Evolutionary conservation across 2,797 vertebrate species (phyloP).

Genomic region (Arrhamphus sclerolepis): DNA sequence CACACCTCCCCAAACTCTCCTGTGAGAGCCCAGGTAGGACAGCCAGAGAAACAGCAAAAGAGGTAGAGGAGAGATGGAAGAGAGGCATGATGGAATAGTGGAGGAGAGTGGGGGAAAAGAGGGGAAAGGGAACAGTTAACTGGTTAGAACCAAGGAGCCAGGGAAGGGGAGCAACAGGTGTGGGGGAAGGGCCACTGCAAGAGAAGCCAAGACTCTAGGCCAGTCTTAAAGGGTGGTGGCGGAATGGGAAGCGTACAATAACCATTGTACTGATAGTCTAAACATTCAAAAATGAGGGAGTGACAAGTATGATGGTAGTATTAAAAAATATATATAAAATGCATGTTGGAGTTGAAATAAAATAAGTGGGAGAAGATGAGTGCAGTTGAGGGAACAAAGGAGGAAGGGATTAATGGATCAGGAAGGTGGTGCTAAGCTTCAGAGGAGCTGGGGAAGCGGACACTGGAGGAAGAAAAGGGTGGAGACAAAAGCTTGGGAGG

Average conservation of each 20-base stretch:
- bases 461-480: constrained; percentile 64
- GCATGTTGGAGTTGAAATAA: constrained; percentile 19
- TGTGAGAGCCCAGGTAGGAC: constrained; percentile 69
- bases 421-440: constrained; percentile 60
- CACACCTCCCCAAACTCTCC: constrained; percentile 99
- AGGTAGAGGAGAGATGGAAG: constrained; percentile 59
- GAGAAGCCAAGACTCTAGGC: constrained; percentile 72
- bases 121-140: constrained; percentile 76
- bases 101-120: constrained; percentile 72
- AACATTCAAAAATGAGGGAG: constrained; percentile 35
- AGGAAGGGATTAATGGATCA: constrained; percentile 4
- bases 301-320: constrained; percentile 44
- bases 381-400: constrained; percentile 8
- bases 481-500: constrained; percentile 79
- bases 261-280: constrained; percentile 53
- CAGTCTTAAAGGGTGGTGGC: constrained; percentile 57
- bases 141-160: constrained; percentile 80
- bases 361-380: constrained; percentile 7
- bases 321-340: constrained; percentile 22
- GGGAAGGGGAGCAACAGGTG: constrained; percentile 69
- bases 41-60: constrained; percentile 59
- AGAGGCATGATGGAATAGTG: constrained; percentile 74
- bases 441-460: constrained; percentile 50
- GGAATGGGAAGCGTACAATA: constrained; percentile 47
- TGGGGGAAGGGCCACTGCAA: constrained; percentile 67